Evolutionary conservation across 2,888 invertebrate species (phyloP).

Genomic region (Liposcelis brunnea): DNA sequence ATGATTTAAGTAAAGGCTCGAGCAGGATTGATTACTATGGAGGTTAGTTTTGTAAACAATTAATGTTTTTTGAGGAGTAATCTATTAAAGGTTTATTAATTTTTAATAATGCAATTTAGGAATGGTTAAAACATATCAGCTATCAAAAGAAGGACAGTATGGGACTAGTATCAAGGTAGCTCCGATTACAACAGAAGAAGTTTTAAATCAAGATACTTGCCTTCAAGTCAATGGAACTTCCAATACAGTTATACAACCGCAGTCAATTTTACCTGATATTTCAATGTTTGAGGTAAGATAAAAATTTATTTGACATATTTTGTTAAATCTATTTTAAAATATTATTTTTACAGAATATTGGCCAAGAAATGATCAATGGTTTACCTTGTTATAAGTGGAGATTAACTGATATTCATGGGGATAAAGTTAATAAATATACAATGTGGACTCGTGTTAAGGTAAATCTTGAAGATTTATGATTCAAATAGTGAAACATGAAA

Average conservation of each 20-base stretch:
- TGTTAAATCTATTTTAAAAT: no score
- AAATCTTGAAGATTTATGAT: conserved; percentile 12
- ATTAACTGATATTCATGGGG: conserved; percentile 45
- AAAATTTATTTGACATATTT: conserved; percentile 7
- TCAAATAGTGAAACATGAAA: neutral
- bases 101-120: conserved; percentile 24
- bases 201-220: conserved; percentile 56
- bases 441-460: conserved; percentile 69
- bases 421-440: conserved; percentile 74
- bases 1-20: conserved; percentile 50
- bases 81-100: neutral
- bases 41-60: conserved; percentile 28
- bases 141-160: conserved; percentile 39
- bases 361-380: conserved; percentile 53
- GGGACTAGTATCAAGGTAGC: conserved; percentile 70
- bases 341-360: conserved; percentile 26
- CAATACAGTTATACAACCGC: conserved; percentile 41
- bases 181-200: conserved; percentile 61
- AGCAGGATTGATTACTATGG: conserved; percentile 92
- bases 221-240: conserved; percentile 65
- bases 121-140: conserved; percentile 84
- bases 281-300: conserved; percentile 45
- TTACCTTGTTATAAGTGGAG: conserved; percentile 62
- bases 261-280: conserved; percentile 67
- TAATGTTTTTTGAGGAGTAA: neutral